Evolutionary conservation across 35 echinoderm and acorn worm genomes (phyloP), one percentile per base, ranked within the genome.

Genomic region (Ophiothrix spiculata): DNA sequence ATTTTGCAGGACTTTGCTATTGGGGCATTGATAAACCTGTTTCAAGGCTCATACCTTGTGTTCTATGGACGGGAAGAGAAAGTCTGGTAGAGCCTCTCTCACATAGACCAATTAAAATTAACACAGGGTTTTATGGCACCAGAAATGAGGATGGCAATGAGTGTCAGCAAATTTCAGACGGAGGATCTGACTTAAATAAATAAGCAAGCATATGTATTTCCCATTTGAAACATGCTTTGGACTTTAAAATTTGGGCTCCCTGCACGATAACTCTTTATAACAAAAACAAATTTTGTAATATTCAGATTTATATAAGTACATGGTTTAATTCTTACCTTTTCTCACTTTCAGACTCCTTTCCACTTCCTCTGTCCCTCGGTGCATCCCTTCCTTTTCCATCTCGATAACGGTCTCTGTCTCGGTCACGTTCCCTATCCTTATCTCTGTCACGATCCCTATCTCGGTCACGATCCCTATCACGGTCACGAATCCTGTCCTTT

Each of bases 351-450:
- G 8, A 15, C 23, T 69, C 60, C 21, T 28, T 69, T n/a, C 29
- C 16, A 2, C 29, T 25, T n/a, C 60, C 60, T 69, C 23, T 69
- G 60, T 69, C 60, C 23, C 60, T 69, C 60, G 17, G 60, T 25
- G 17, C 16, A 69, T 69, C 60, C 23, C 23, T 69, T 28, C 60
- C 60, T 69, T 25, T 69, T n/a, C 8, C 8, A 54, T 54, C 45
- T n/a, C 60, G 4, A 69, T 69, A 4, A 4, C 25, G 60, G 29
- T 69, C 60, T n/a, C 60, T 10, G 60, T 69, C 79, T 77, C 25
- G 39, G 64, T 74, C 75, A 19, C 74, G 39, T n/a, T 86, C 84
- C 39, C 64, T n/a, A 42, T 39, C 45, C 32, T 75, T 85, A 28
- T 85, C 83, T 39, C 39, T 85, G 31, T 74, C 34, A 0, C 31